These are phyloP conservation scores for Hemistola chrysoprasaria DNA, from an alignment of 2,888 invertebrate species.

Conservation along the genomic window DNA sequence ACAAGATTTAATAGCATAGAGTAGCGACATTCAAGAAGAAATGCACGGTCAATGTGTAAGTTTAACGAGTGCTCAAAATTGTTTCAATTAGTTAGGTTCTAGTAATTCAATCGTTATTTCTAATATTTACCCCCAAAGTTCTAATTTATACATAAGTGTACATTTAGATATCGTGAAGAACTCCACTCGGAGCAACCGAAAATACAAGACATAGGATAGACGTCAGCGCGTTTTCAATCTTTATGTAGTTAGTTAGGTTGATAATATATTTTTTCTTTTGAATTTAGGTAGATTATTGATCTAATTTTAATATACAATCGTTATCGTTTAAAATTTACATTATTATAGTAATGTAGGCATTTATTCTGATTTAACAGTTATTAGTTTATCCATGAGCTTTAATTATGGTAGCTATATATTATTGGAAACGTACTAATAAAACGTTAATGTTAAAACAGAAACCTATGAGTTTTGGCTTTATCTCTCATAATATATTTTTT, in stretches of 20 bases:
- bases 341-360: conserved; percentile 4
- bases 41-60: conserved; percentile 78
- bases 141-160: conserved; percentile 69
- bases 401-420: conserved; percentile 12
- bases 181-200: conserved; percentile 37
- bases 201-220: conserved; percentile 4
- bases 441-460: conserved; percentile 1
- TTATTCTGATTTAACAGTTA: conserved; percentile 18
- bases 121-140: conserved; percentile 68
- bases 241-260: conserved; percentile 1
- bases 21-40: conserved; percentile 72
- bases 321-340: conserved; percentile 2
- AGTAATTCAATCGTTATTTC: conserved; percentile 78
- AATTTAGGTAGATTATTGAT: conserved; percentile 4
- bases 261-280: conserved; percentile 8
- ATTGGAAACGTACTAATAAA: conserved; percentile 3
- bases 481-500: too few relatives aligned
- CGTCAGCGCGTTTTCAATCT: conserved; percentile 8
- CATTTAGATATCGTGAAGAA: conserved; percentile 53
- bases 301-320: conserved; percentile 5
- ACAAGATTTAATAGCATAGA: conserved; percentile 60
- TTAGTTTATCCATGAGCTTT: conserved; percentile 41
- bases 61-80: conserved; percentile 80
- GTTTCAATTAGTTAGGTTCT: conserved; percentile 75
- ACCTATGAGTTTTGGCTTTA: background rate